Base-by-base conservation (phyloP, 1,140 invertebrate species). In the Andrena cerasifolii region DNA sequence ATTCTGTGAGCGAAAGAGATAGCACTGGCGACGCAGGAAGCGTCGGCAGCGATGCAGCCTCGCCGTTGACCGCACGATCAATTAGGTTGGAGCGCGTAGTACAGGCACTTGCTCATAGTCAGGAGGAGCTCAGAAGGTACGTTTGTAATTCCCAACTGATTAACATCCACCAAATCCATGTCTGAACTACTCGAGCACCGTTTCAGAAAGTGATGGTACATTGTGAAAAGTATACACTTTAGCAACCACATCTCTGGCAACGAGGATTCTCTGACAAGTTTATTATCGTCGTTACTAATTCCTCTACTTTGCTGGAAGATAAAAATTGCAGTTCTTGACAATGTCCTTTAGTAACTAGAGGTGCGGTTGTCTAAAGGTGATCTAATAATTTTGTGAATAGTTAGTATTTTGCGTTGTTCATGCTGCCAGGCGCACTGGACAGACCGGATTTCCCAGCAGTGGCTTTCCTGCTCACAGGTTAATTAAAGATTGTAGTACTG, bases 51-150 rank as follows among this genome's bases (percentile, higher is more conserved):
- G 96, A 96, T 33, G 95, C 95, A 66, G 95, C 96, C 51, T 96
- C 96, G 26, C 97, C 98, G 26, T 94, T 98, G 40, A 98, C 97
- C 3, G 96, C 96, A 43, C 94, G 97, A 66, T 98, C 97, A 28
- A 93, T 98, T 79, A 94, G 96, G 43, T 93, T 98, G 47, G 97
- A 98, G 92, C 93, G 96, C 74, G 96, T 97, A 33, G 96, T 96
- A 78, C 96, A 97, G 87, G 97, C 96, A 12, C 93, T 98, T 53
- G 96, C 97, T 51, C 97, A 98, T 68, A 98, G 97, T 93, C 95
- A 97, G 87, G 97, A 98, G 91, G 96, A 98, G 86, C 92, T 98
- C 21, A 93, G 96, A 87, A 95, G 95, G 93, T 96, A 94, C n/a
- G 49, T 26, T 21, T 79, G 53, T 2, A 5, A 49, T 78, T 67